Evolutionary conservation across 2,888 invertebrate species (phyloP).

Genomic region (Amiota minor): DNA sequence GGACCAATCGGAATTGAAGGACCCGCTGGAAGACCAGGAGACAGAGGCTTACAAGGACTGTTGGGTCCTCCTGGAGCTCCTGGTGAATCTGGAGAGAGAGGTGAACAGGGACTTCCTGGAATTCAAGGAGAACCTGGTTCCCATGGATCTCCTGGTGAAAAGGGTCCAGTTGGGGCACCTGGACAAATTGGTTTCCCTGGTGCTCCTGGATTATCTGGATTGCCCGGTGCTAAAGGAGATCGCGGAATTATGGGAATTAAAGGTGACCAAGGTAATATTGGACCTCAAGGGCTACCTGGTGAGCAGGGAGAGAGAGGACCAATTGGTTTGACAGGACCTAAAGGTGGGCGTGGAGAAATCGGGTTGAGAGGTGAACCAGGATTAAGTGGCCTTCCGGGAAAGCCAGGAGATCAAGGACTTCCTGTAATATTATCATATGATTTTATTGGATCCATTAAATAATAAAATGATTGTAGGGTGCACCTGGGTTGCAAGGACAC

Average conservation of each 20-base stretch:
- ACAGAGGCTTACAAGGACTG: constrained; percentile 84
- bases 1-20: constrained; percentile 86
- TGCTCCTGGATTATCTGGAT: constrained; percentile 80
- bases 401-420: constrained; percentile 83
- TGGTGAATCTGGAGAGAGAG: constrained; percentile 87
- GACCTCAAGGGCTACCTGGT: constrained; percentile 76
- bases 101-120: constrained; percentile 84
- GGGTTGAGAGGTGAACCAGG: constrained; percentile 85
- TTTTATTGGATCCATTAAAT: neutral
- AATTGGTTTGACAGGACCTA: constrained; percentile 79
- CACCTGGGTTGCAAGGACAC: constrained; percentile 80
- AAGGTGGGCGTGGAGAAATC: constrained; percentile 84
- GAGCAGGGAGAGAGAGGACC: constrained; percentile 75
- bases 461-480: constrained; percentile 78
- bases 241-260: constrained; percentile 82
- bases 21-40: constrained; percentile 80
- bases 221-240: constrained; percentile 83
- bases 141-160: constrained; percentile 82
- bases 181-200: constrained; percentile 82
- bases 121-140: constrained; percentile 82
- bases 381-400: constrained; percentile 83
- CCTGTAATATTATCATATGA: constrained; percentile 74
- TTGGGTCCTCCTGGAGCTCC: constrained; percentile 84
- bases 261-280: constrained; percentile 83
- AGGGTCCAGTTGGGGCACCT: constrained; percentile 82